phyloP scores from a whole-genome alignment of 2,113 vertebrate genomes.

The Zeus faber region DNA sequence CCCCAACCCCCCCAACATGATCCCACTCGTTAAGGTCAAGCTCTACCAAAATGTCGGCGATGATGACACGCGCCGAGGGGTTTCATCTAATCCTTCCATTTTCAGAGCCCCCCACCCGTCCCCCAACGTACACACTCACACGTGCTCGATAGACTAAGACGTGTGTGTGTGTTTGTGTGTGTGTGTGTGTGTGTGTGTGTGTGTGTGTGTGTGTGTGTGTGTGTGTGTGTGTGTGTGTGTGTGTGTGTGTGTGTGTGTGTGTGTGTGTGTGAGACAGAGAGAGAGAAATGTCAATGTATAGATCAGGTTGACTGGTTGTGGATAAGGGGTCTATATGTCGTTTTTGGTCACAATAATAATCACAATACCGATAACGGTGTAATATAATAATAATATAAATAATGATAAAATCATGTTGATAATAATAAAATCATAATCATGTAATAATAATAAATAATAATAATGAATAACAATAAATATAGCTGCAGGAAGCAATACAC shows the following conservation, averaged over 20 bases:
- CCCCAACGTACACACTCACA: conserved; percentile 53
- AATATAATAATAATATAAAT: too few relatives aligned
- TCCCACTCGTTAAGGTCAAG: conserved; percentile 77
- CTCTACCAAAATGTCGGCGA: conserved; percentile 75
- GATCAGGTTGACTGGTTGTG: too few relatives aligned
- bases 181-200: conserved; percentile 22
- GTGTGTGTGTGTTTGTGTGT: conserved; percentile 20
- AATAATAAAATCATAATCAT: too few relatives aligned
- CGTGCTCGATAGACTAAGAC: too few relatives aligned
- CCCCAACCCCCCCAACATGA: conserved; percentile 39
- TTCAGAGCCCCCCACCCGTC: conserved; percentile 29
- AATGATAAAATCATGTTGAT: too few relatives aligned
- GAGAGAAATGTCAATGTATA: too few relatives aligned
- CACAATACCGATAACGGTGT: too few relatives aligned
- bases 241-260: conserved; percentile 15
- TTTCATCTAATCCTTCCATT: conserved; percentile 72
- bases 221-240: conserved; percentile 42
- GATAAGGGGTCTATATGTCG: too few relatives aligned
- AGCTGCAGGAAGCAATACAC: too few relatives aligned
- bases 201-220: conserved; percentile 5
- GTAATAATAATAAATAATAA: too few relatives aligned
- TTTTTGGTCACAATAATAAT: too few relatives aligned
- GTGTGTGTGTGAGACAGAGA: background rate
- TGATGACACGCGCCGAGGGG: conserved; percentile 73
- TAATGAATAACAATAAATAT: too few relatives aligned